phyloP scores from a whole-genome alignment of 2,888 invertebrate genomes.

The Hipparchia semele region DNA sequence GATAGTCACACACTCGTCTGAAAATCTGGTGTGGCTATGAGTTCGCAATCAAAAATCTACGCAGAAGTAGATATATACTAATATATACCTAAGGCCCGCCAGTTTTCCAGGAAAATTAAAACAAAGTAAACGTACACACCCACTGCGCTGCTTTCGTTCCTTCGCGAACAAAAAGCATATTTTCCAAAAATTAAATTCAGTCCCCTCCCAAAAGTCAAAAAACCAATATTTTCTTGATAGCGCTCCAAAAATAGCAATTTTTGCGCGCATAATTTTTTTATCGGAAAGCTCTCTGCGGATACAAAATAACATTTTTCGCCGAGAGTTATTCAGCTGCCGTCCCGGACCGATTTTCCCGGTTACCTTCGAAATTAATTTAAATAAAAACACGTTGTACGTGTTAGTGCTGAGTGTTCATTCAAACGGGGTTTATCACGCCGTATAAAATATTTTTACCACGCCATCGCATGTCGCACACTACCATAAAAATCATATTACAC shows the following conservation, averaged over 20 bases:
- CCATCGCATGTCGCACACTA: not conserved
- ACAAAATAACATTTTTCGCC: conserved; percentile 16
- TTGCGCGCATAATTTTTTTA: not conserved
- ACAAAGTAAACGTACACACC: too few relatives aligned
- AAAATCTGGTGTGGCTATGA: too few relatives aligned
- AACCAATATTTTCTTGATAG: conserved; percentile 6
- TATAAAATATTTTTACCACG: conserved; percentile 6
- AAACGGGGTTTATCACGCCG: conserved; percentile 13
- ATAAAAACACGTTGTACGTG: conserved; percentile 21
- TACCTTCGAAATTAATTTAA: conserved; percentile 26
- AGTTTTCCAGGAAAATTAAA: too few relatives aligned
- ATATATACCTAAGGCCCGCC: too few relatives aligned
- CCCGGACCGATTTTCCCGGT: conserved; percentile 17
- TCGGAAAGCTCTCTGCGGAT: conserved; percentile 6
- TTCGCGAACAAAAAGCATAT: too few relatives aligned
- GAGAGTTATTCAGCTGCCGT: conserved; percentile 15
- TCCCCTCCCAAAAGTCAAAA: not conserved
- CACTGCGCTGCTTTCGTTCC: too few relatives aligned
- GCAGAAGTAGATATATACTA: too few relatives aligned
- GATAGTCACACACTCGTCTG: too few relatives aligned
- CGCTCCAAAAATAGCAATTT: conserved; percentile 7
- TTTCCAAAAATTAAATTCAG: not conserved
- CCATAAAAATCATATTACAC: not conserved
- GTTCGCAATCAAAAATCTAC: too few relatives aligned
- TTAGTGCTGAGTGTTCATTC: conserved; percentile 16